Base-by-base conservation (phyloP, 2,113 vertebrate genomes). In the Casuarius casuarius region DNA sequence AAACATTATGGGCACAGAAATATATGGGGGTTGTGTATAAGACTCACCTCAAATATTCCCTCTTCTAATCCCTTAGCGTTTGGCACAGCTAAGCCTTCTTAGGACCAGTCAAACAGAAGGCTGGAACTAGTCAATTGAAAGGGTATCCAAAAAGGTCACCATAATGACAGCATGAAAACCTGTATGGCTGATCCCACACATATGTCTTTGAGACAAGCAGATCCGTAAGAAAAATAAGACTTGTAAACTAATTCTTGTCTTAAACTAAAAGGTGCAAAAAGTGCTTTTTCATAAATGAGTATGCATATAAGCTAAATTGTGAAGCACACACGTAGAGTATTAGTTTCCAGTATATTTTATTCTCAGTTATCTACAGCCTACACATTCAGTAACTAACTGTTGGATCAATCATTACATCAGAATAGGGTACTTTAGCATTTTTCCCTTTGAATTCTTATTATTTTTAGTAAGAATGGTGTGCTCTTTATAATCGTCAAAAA, bases 161-260 rank as follows among this genome's bases (percentile, higher is more conserved):
- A 95, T 94, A 91, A 82, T 67, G 92, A 91, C 59, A 97, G 88
- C 77, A 85, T 71, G 75, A 83, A 90, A 77, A n/a, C 35, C 40
- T 38, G 58, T 51, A 82, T 5, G 4, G 49, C 76, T 95, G 93
- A 96, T 71, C 80, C 74, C 87, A 56, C 77, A 73, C 85, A 89
- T 92, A 95, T 63, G 86, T 49, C 88, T 94, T 9, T n/a, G 31
- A 93, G 80, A 94, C 49, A 88, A 94, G 89, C 51, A 74, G 71
- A 71, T 49, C 56, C 1, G 0, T 7, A 71, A 23, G 77, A 95
- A 92, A 42, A 85, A 7, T 33, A 77, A 42, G 91, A 77, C 44
- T 63, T 54, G n/a, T 72, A 72, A 72, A 38, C 33, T n/a, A 71
- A 29, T 11, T 28, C n/a, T 38, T 72, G 48, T 38, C 18, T 38